phyloP scores from a whole-genome alignment of 2,113 vertebrate genomes.

The Craseonycteris thonglongyai region DNA sequence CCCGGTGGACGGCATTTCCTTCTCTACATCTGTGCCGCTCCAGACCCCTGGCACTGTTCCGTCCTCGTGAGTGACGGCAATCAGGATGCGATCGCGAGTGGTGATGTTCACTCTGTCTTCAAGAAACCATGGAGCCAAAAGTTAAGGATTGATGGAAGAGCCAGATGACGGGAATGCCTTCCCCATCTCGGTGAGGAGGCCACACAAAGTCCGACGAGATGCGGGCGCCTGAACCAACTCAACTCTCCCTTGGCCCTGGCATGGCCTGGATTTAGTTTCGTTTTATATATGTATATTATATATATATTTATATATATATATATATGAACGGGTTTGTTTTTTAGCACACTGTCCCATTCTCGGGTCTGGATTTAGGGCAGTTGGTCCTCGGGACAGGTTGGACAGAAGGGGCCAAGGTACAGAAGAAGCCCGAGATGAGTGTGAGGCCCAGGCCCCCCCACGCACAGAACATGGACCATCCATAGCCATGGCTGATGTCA shows the following conservation, averaged over 20 bases:
- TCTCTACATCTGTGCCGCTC: conserved; percentile 38
- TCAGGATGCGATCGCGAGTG: conserved; percentile 24
- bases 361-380: conserved; percentile 95
- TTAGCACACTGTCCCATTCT: conserved; percentile 98
- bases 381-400: conserved; percentile 96
- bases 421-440: conserved; percentile 97
- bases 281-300: conserved; percentile 76
- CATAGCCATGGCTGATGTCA: conserved; percentile 97
- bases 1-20: background rate
- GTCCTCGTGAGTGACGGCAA: conserved; percentile 33
- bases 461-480: conserved; percentile 99
- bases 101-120: conserved; percentile 60
- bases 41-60: conserved; percentile 40
- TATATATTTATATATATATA: conserved; percentile 76
- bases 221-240: conserved; percentile 75
- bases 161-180: conserved; percentile 66
- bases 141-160: conserved; percentile 77
- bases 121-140: conserved; percentile 71
- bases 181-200: conserved; percentile 73
- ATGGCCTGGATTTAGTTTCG: conserved; percentile 66
- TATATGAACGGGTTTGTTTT: conserved; percentile 54
- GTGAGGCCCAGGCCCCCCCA: conserved; percentile 97
- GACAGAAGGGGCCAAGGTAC: conserved; percentile 96
- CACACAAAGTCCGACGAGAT: conserved; percentile 72
- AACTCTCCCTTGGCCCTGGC: conserved; percentile 80